Base-by-base conservation (phyloP, 30 jellyfish, hydroid and myxozoan genomes). In the Pseudorhiza aurosa region DNA sequence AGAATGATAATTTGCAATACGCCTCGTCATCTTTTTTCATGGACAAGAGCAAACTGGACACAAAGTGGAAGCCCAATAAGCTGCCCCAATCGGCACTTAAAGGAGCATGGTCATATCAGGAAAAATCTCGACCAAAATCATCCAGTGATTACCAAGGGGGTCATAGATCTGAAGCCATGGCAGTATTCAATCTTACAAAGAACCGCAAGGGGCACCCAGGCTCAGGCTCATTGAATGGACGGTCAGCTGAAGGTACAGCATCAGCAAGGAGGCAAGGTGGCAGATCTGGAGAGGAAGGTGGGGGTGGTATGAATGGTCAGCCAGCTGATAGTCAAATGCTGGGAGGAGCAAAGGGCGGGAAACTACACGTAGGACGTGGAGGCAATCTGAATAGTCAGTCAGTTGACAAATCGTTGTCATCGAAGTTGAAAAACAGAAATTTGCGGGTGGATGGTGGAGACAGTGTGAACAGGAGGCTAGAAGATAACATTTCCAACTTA, bases 101-200 rank as follows among this genome's bases (percentile, higher is more conserved):
- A 35, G 90, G 75, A 8, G 90, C 90, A 24, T 78, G 90, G 90
- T 75, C 65, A 30, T 62, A 77, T 10, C 25, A 77, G 37, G 47
- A 26, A 10, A 21, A 22, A 28, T 50, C 68, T 1, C n/a, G 75
- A 42, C 60, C 82, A 14, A 0, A 67, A 60, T 40, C 72, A 15
- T 22, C 65, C 5, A 58, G 36, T 21, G 33, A 51, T 11, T 27
- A 22, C 24, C 36, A 32, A 9, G 55, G 26, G 24, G 59, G 28
- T n/a, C 68, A 35, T 58, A 72, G 47, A 24, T 60, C n/a, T 10
- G 88, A 58, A 4, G 67, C 63, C n/a, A 15, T 56, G 10, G 80
- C 88, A 18, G 62, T 77, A n/a, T 62, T 33, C 62, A 40, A 77
- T 3, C 35, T 31, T 11, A 29, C 51, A 12, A 58, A 51, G 24